Percentiles rank a stretch among this genome's conserved stretches.
Evolutionary conservation across 2,888 invertebrate species (phyloP).

Genomic region (Steinernema carpocapsae): DNA sequence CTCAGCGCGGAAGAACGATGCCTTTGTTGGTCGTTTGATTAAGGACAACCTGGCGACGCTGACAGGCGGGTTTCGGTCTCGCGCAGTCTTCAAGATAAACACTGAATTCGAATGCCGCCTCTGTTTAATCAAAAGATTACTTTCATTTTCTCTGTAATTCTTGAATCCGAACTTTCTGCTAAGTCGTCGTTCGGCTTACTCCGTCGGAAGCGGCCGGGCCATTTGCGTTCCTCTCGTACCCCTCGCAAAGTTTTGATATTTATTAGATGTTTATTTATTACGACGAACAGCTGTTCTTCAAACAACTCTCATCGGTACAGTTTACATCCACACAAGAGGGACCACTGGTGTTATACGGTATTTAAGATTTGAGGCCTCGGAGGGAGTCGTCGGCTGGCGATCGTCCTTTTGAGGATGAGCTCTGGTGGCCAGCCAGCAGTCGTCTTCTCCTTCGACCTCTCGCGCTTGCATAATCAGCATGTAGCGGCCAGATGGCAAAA

Average conservation of each 20-base stretch:
- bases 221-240: neutral
- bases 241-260: neutral
- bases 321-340: no score
- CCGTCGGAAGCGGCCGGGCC: neutral
- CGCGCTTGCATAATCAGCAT: conserved; percentile 29
- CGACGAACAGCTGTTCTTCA: conserved; percentile 6
- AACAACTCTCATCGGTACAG: neutral
- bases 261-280: conserved; percentile 32
- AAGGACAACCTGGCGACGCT: neutral
- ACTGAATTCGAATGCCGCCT: neutral
- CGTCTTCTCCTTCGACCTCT: neutral
- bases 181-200: neutral
- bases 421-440: no score
- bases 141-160: conserved; percentile 17
- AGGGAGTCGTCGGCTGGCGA: no score
- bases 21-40: neutral
- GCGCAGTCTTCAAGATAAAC: conserved; percentile 22
- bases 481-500: conserved; percentile 18
- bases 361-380: no score
- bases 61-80: neutral
- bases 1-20: no score
- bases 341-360: no score
- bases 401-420: no score
- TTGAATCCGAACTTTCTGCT: neutral
- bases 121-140: conserved; percentile 28